Percentiles rank a stretch among this genome's conserved stretches.
Conservation (phyloP, 2,797 vertebrate species). For the Etheostoma perlongum region DNA sequence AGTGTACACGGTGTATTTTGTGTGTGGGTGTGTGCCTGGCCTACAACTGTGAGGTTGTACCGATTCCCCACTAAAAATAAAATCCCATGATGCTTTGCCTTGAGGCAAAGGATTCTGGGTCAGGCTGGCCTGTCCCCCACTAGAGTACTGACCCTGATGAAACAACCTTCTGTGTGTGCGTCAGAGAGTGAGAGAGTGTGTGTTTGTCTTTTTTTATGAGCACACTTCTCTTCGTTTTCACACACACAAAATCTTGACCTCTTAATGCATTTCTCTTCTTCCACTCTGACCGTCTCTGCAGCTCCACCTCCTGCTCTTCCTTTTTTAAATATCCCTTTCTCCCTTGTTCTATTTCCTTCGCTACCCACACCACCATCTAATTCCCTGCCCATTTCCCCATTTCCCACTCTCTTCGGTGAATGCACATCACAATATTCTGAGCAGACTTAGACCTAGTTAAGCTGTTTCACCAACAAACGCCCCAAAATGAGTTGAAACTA, state of each 20-base stretch:
- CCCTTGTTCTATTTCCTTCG: constrained; percentile 19
- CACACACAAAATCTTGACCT: constrained; percentile 18
- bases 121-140: constrained; percentile 56
- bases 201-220: neutral
- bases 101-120: constrained; percentile 74
- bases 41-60: constrained; percentile 42
- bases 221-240: constrained; percentile 3
- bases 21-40: constrained; percentile 2
- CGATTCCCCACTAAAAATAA: constrained; percentile 73
- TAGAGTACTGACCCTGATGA: constrained; percentile 64
- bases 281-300: constrained; percentile 2
- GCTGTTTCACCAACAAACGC: constrained; percentile 23
- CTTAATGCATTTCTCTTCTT: constrained; percentile 33
- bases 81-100: constrained; percentile 70
- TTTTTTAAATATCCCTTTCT: constrained; percentile 41
- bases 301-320: constrained; percentile 22
- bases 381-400: constrained; percentile 52
- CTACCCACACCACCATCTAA: constrained; percentile 29
- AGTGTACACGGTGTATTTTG: constrained; percentile 16
- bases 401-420: constrained; percentile 50
- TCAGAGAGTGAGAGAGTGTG: neutral
- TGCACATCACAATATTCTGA: constrained; percentile 61
- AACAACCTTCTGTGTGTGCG: constrained; percentile 43
- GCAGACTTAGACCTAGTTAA: constrained; percentile 74
- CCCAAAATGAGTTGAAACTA: constrained; percentile 64